A percentile compares a stretch with the other conserved stretches of the same genome.
Conservation (phyloP, 2,113 vertebrate species). For the Prunella himalayana region DNA sequence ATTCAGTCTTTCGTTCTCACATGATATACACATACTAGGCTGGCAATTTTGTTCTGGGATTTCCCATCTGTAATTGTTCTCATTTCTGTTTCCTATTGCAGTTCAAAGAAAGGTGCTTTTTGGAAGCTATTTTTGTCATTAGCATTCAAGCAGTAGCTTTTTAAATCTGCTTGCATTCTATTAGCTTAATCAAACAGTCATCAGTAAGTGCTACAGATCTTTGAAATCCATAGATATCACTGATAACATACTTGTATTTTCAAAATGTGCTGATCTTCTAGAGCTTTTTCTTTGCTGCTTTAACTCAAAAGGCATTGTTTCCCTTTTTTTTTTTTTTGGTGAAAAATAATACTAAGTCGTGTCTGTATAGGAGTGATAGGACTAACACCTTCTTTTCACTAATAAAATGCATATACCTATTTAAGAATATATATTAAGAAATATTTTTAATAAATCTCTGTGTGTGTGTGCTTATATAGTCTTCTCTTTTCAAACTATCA, state of each 20-base stretch:
- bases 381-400: background rate
- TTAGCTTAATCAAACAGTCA: background rate
- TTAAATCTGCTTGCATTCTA: background rate
- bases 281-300: background rate
- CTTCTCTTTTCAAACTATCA: background rate
- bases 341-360: background rate
- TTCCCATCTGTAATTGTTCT: background rate
- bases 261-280: background rate
- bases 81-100: background rate
- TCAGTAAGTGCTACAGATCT: background rate
- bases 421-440: background rate
- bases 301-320: background rate
- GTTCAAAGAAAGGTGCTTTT: background rate
- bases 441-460: background rate
- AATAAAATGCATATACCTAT: background rate
- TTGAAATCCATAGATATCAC: background rate
- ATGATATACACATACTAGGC: background rate
- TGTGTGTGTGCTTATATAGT: accelerated
- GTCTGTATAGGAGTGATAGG: background rate
- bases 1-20: background rate
- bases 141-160: background rate
- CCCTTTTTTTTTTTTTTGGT: background rate
- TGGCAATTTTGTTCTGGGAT: background rate
- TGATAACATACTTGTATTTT: background rate
- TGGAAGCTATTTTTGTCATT: background rate